A percentile compares a stretch with the other conserved stretches of the same genome.
Conservation (phyloP, 1,140 invertebrate genomes). For the Odontomachus brunneus region DNA sequence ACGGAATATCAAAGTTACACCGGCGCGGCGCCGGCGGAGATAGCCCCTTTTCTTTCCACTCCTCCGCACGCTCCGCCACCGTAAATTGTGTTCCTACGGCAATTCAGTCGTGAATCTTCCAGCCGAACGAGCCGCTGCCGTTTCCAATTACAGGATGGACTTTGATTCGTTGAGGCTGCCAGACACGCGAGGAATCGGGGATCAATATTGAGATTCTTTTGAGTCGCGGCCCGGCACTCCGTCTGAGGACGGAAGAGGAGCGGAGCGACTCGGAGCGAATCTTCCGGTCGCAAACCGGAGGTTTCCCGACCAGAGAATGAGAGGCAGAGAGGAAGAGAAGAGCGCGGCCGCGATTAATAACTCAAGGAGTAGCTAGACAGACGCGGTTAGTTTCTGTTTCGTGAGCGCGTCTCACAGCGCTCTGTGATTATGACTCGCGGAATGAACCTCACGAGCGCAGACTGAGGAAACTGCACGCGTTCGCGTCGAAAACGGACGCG, state of each 20-base stretch:
- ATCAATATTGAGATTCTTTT: slow-evolving; percentile 71
- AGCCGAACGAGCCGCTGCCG: slow-evolving; percentile 58
- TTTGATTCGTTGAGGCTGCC: slow-evolving; percentile 67
- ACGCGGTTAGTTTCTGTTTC: not conserved
- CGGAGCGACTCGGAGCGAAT: not conserved
- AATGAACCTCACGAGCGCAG: not conserved
- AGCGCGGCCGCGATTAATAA: slow-evolving; percentile 16
- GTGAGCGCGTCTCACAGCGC: not conserved
- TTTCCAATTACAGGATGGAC: slow-evolving; percentile 73
- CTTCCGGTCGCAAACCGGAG: slow-evolving; percentile 21
- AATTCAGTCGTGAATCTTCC: slow-evolving; percentile 73
- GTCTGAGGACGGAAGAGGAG: not conserved
- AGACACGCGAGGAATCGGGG: slow-evolving; percentile 46
- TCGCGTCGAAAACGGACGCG: not conserved
- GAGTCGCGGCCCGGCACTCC: slow-evolving; percentile 18
- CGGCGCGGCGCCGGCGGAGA: slow-evolving; percentile 30
- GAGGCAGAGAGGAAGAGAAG: no score
- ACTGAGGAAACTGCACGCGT: not conserved
- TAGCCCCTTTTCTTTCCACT: slow-evolving; percentile 58
- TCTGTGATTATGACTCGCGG: not conserved
- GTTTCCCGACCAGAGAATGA: no score
- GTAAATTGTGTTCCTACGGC: slow-evolving; percentile 72
- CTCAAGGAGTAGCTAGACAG: not conserved
- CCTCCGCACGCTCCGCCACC: slow-evolving; percentile 6
- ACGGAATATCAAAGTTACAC: slow-evolving; percentile 64